Evolutionary conservation across 2,113 vertebrate genomes (phyloP), one percentile per base, ranked within the genome.

Genomic region (Rhombomys opimus): DNA sequence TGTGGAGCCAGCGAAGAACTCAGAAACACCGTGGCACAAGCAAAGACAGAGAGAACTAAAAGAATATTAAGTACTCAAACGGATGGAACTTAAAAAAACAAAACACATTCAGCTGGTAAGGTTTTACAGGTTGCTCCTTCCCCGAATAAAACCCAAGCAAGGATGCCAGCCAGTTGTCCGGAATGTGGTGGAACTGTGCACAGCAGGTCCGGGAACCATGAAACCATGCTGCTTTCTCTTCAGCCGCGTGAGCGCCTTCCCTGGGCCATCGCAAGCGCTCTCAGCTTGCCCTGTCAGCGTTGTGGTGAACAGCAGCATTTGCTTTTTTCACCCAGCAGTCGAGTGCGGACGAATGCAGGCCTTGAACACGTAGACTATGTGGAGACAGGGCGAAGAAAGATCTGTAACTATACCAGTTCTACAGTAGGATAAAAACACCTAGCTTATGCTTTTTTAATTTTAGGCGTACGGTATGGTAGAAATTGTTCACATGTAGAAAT

Each of bases 401-500:
- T 67, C 41, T 73, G 12, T 52, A 68, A 65, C 59, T 22, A 20
- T 10, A 3, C 15, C 30, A 10, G 17, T 22, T 20, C 50, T 61
- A 38, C 10, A 57, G 7, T 8, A 72, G n/a, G 27, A 46, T 27
- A 27, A 76, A 25, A 54, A 25, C 52, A 61, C 25, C 18, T 12
- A 25, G 12, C 23, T 38, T 32, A 23, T 72, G 13, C 38, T 57
- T 70, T 46, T 91, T 52, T n/a, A 52, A 70, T 90, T 63, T 80
- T 38, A 41, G 7, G 4, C 78, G 1, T 18, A 22, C 35, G 50
- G 25, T 41, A 15, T 41, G 27, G 13, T 52, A 87, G 50, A 38
- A 63, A 84, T 41, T 85, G 17, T 93, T 84, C 67, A 27, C 67
- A 68, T 90, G 32, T 46, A 73, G n/a, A 80, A 89, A 9, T n/a